A percentile compares a stretch with the other conserved stretches of the same genome.
Evolutionary conservation across 23 tunicate species (phyloP).

Genomic region (Phallusia fumigata): DNA sequence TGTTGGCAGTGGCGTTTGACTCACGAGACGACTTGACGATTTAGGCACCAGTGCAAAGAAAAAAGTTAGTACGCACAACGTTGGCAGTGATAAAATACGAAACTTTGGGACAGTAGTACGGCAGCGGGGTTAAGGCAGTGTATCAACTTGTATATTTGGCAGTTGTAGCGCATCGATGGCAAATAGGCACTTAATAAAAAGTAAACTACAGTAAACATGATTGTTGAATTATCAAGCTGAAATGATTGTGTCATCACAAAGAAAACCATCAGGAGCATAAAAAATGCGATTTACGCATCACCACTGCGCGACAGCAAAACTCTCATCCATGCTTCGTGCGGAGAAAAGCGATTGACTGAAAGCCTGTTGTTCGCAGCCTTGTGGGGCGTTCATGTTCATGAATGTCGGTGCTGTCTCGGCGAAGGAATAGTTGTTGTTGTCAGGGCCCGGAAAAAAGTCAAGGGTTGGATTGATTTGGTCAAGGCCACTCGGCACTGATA

Average conservation of each 20-base stretch:
- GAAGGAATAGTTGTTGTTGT: conserved; percentile 5
- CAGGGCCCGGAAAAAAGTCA: neutral
- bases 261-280: too few species aligned
- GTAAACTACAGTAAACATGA: neutral
- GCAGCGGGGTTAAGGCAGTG: conserved; percentile 2
- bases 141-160: too few species aligned
- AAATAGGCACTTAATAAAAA: neutral
- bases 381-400: neutral
- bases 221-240: neutral
- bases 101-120: neutral
- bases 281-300: neutral
- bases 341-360: neutral
- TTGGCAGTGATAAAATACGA: neutral
- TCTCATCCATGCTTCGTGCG: neutral
- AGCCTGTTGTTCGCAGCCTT: neutral
- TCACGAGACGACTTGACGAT: neutral
- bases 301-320: conserved; percentile 6
- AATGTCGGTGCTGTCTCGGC: neutral
- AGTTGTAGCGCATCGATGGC: neutral
- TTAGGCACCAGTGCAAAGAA: conserved; percentile 9
- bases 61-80: conserved; percentile 9
- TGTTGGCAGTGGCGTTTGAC: conserved; percentile 1
- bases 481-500: neutral
- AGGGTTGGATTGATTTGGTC: conserved; percentile 10
- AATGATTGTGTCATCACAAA: too few species aligned